Evolutionary conservation across 2,797 vertebrate species (phyloP), one percentile per base, ranked within the genome.

Genomic region (Sebastes vulpes): DNA sequence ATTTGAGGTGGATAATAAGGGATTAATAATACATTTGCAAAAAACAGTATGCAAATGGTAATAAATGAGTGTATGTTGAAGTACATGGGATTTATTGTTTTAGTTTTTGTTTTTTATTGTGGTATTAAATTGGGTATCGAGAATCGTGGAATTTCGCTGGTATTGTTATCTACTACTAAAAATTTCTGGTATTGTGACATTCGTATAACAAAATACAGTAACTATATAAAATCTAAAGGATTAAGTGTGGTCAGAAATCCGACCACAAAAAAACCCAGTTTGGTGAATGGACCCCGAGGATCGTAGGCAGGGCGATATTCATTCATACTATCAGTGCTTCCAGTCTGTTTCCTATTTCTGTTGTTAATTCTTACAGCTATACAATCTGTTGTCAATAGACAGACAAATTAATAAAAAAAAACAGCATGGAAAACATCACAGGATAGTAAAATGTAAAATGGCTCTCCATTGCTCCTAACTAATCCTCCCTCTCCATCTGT

Each of bases 401-500:
- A 63, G 42, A 20, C 5, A 59, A 46, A 73, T 29, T 23, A 25
- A 66, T 48, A 56, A 38, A 46, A 46, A 21, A 23, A 38, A 52
- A 3, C 21, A 32, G 6, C 10, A 38, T 28, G 4, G 18, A 52
- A 60, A 77, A 68, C 28, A 79, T 59, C 48, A 23, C 35, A 14
- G 1, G 7, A 9, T 7, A 21, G 5, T 28, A 4, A 64, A 28
- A 54, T 56, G n/a, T 56, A 48, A 50, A 68, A 57, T 35, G 4
- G 0, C 11, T 61, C 16, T 21, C 50, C 18, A 8, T 6, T 54
- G 26, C 53, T 57, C 29, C 50, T 26, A 63, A 53, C 21, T 56
- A 65, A 61, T 61, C 46, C 32, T 61, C 20, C 20, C 56, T 65
- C 35, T 83, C 52, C 38, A 67, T 71, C 46, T 76, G 54, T 28